Base-by-base conservation (phyloP, 2,888 invertebrate species). In the Venusia cambrica region DNA sequence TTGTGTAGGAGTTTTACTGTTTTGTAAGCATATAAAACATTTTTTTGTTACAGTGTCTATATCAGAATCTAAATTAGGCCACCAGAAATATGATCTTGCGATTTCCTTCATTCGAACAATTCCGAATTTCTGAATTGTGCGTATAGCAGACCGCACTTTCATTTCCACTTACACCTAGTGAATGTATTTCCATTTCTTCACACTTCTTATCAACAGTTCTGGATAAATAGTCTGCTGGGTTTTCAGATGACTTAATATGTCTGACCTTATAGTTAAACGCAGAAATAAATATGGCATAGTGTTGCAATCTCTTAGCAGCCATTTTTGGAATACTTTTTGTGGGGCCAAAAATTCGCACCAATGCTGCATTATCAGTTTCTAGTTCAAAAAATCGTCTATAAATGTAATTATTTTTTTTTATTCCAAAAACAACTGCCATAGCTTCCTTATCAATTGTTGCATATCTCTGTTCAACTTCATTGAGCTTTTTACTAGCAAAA, bases 301-400 rank as follows among this genome's bases (percentile, higher is more conserved):
- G 48, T 16, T 56, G 54, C 4, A 51, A 6, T 6, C 51, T 6
- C 25, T 56, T 62, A 0, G 63, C 61, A 4, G 64, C 57, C 56
- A 65, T 58, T 31, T 53, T 46, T 22, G 64, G 62, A 5, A 61
- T 59, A 4, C 54, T 37, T 35, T 61, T 61, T 5, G 40, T 55
- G 1, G 57, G 57, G 1, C 53, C 49, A 40, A 66, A 64, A 27
- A 68, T 65, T 38, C 54, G 37, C 0, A 41, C 43, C 10, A 57
- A 19, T 1, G 55, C 54, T 13, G 43, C 40, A 40, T 50, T 54
- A 26, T 57, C 57, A 1, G 51, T 52, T 41, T 57, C 48, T 3
- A 53, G 11, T 27, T 50, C 50, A 45, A 55, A 57, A 0, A 1
- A 4, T 2, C 47, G 4, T 0, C 57, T 52, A 46, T 47, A 57